Evolutionary conservation across 2,888 invertebrate genomes (phyloP), one percentile per base, ranked within the genome.

Genomic region (Papilio elwesi): DNA sequence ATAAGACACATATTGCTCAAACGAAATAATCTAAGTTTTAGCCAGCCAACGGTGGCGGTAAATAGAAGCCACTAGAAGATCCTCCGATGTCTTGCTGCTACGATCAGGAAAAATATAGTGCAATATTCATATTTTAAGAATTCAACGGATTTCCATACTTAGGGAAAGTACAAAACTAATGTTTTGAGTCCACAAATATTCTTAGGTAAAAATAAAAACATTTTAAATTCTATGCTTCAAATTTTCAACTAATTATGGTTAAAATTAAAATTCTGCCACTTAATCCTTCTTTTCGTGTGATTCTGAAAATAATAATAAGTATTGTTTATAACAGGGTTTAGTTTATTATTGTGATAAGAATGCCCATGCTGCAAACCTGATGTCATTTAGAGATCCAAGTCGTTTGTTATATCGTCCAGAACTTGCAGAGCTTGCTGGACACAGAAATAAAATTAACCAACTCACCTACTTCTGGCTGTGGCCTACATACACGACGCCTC

Each of bases 271-370:
- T 70, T 71, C 66, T 8, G 13, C 62, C n/a, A 15, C 66, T 81
- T 89, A 94, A 79, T 94, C 94, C 78, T 91, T 93, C 81, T 94
- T 94, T 78, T 94, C 94, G 71, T 94, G 94, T 47, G 87, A 87
- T 84, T 94, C 94, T 94, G 92, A 77, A 93, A 92, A 74, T 70
- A 78, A 82, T 79, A 83, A 76, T 13, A 74, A 64, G 9, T 15
- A 51, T 62, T 48, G 62, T 62, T 26, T 57, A 53, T 63, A 48
- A 55, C 12, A 13, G 36, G 8, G 55, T n/a, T 59, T n/a, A 38
- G 36, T 59, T n/a, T n/a, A 59, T 12, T 38, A n/a, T 38, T 3
- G 36, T 57, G 59, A 59, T 59, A 59, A 59, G 59, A 59, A 59
- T 59, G 59, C 59, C 59, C 38, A 59, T 59, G n/a, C 8, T 38